Conservation (phyloP, 1,140 invertebrate genomes). For the Aphelenchoides besseyi region DNA sequence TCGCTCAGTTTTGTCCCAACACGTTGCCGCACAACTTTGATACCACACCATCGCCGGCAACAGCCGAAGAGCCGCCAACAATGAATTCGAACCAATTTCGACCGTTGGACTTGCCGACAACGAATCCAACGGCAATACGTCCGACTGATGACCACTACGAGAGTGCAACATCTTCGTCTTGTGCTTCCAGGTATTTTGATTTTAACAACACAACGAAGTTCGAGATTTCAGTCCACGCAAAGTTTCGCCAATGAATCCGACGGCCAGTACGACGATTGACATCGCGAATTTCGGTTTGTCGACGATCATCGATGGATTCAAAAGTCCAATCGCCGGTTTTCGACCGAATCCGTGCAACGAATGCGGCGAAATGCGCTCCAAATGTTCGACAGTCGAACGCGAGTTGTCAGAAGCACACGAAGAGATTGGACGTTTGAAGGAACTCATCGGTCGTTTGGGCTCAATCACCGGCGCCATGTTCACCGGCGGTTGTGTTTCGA, state of each 20-base stretch:
- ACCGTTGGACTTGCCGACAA: conserved; percentile 19
- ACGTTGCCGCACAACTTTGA: no score
- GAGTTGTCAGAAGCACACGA: background rate
- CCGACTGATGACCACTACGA: conserved; percentile 26
- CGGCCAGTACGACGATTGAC: background rate
- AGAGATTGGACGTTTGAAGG: conserved; percentile 24
- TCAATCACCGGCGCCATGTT: background rate
- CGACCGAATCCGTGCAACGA: conserved; percentile 11
- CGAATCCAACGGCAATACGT: conserved; percentile 4
- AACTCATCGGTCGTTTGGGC: conserved; percentile 10
- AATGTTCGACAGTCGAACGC: conserved; percentile 9
- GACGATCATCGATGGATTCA: background rate
- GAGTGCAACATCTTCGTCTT: conserved; percentile 42
- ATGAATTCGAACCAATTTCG: background rate
- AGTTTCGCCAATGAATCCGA: conserved; percentile 32
- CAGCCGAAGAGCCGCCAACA: background rate
- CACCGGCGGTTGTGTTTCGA: no score
- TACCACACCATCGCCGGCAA: background rate
- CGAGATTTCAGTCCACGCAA: conserved; percentile 40
- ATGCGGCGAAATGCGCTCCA: conserved; percentile 24
- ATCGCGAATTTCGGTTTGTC: conserved; percentile 1
- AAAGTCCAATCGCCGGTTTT: background rate
- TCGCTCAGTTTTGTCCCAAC: conserved; percentile 4
- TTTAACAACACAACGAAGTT: conserved; percentile 22
- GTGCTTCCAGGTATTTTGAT: conserved; percentile 40